Percentiles rank a stretch among this genome's conserved stretches.
These are phyloP conservation scores for Lucinisca nassula DNA, from an alignment of 2,888 invertebrate species.

Conservation along the genomic window DNA sequence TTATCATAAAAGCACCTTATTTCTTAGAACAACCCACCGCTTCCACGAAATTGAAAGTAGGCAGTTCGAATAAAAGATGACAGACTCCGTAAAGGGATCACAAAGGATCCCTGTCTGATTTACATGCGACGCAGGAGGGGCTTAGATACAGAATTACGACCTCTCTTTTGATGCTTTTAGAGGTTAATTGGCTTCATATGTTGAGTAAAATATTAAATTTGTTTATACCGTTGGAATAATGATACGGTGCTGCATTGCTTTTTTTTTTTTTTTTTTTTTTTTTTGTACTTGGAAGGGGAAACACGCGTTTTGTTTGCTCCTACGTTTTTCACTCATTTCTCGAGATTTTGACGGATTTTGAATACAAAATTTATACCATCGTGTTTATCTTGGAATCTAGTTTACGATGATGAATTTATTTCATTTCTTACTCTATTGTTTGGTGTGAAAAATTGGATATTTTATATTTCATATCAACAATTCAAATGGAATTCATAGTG, in stretches of 20 bases:
- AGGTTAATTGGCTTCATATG: conserved; percentile 4
- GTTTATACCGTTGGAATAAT: background rate
- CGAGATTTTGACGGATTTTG: no score
- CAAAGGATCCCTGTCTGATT: background rate
- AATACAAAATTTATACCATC: no score
- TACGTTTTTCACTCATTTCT: no score
- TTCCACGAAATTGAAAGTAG: background rate
- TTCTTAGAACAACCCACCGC: background rate
- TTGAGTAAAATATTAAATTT: conserved; percentile 4
- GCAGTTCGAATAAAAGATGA: background rate
- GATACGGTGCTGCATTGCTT: background rate
- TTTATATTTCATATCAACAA: no score
- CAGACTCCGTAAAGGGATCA: background rate
- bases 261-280: no score
- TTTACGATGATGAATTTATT: no score
- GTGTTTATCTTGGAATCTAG: no score
- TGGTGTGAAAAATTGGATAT: no score
- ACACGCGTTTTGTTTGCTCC: no score
- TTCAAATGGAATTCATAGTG: no score
- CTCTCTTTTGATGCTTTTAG: background rate
- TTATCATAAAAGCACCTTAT: background rate
- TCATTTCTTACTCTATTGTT: no score
- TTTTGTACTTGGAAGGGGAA: no score
- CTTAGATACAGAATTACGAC: background rate
- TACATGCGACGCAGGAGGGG: background rate